Evolutionary conservation across 2,888 invertebrate species (phyloP), one percentile per base, ranked within the genome.

Genomic region (Zele albiditarsus): DNA sequence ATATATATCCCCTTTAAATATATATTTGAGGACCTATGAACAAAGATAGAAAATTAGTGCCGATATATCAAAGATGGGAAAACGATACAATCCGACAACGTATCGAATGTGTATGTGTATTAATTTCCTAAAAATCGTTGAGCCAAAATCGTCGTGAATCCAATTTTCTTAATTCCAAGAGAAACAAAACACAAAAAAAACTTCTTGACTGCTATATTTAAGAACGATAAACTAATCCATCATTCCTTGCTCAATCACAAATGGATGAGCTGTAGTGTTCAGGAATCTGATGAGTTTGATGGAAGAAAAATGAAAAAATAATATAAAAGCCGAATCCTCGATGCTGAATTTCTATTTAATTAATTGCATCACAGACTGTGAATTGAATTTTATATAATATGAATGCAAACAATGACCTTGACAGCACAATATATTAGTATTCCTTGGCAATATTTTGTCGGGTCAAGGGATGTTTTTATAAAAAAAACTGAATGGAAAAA

Each of bases 401-500:
- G 74, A 77, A 75, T 75, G 78, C 70, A 81, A 80, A 73, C 71
- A 70, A 78, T 77, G 80, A 81, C 79, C 80, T 82, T 79, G 81
- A 82, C 78, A 78, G 82, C 80, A 82, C 81, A 82, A 85, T 83
- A 84, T 82, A 84, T 84, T 84, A 87, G 86, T 83, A 84, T 86
- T 81, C 84, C 86, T 84, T 86, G 87, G 86, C 83, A 87, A 87
- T 88, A 88, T 88, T 89, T 89, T 88, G 86, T 85, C 85, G 83
- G 84, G 86, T 84, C 85, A 85, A 83, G 87, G 85, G 83, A 85
- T 83, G 84, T 88, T 89, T 89, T 88, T 89, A 88, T 87, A 86
- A 86, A 80, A 80, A 84, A 84, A 71, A 71, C 25, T 62, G 68
- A 68, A 68, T 42, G 4, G 62, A 60, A 69, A 74, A 74, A 62